Percentiles rank a stretch among this genome's conserved stretches.
Conservation (phyloP, 2,888 invertebrate species). For the Pseudococcus longispinus region DNA sequence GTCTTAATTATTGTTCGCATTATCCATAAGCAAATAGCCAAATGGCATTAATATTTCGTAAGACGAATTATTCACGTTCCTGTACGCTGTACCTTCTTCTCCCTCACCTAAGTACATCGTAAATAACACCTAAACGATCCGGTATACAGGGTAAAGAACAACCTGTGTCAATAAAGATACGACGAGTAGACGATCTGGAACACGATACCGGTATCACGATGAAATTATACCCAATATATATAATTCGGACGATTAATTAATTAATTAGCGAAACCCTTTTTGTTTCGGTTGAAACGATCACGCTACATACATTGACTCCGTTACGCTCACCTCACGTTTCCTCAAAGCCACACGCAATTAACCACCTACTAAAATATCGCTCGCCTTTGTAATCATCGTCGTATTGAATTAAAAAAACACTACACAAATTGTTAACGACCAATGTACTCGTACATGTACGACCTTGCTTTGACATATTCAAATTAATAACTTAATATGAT, state of each 20-base stretch:
- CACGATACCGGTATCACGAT: not conserved
- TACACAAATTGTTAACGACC: not conserved
- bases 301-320: not conserved
- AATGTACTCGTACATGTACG: not conserved
- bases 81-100: not conserved
- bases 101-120: not conserved
- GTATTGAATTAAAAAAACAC: not conserved
- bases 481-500: conserved; percentile 1
- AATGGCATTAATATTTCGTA: not conserved
- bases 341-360: conserved; percentile 12
- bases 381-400: conserved; percentile 4
- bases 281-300: not conserved
- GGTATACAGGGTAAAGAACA: not conserved
- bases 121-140: not conserved
- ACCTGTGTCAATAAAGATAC: not conserved
- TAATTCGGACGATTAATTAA: conserved; percentile 22
- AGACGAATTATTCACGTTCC: not conserved
- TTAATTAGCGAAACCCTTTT: not conserved
- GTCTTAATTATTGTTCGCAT: not conserved
- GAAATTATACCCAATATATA: not conserved
- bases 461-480: conserved; percentile 27
- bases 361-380: not conserved
- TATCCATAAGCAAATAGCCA: not conserved
- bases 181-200: not conserved
- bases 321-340: not conserved